phyloP scores from a whole-genome alignment of 1,140 invertebrate species.

The Drosophila malerkotliana region DNA sequence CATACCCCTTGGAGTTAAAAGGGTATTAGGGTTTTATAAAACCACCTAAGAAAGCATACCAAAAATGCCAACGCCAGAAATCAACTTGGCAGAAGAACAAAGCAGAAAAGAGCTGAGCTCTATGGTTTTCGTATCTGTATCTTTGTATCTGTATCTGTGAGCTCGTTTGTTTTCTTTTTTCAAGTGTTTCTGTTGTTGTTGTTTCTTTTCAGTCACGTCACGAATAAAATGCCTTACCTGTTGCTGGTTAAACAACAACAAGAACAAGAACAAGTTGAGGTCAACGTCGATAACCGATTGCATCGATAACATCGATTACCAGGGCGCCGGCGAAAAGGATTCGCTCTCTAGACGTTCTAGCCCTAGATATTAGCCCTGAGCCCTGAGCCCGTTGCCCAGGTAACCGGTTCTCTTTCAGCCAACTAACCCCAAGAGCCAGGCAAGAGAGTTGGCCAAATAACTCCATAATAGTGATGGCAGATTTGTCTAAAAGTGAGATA shows the following conservation, averaged over 20 bases:
- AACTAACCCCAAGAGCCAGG: conserved; percentile 19
- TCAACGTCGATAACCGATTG: conserved; percentile 25
- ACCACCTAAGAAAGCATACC: conserved; percentile 45
- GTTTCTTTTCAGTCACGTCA: conserved; percentile 8
- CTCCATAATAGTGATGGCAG: conserved; percentile 11
- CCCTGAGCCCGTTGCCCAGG: conserved; percentile 23
- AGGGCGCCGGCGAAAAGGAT: conserved; percentile 32
- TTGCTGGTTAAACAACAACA: conserved; percentile 32
- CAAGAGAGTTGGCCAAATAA: background rate
- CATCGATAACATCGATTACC: conserved; percentile 18
- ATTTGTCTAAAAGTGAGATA: background rate
- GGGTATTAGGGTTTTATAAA: conserved; percentile 5
- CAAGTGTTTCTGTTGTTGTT: background rate
- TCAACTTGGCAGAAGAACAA: conserved; percentile 31
- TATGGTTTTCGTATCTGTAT: conserved; percentile 15
- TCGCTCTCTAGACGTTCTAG: conserved; percentile 6
- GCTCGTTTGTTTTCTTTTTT: conserved; percentile 19
- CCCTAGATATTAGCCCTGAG: conserved; percentile 31
- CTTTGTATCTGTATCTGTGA: conserved; percentile 24
- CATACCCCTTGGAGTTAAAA: background rate
- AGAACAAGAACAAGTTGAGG: conserved; percentile 25
- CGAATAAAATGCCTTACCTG: conserved; percentile 38
- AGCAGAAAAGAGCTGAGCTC: conserved; percentile 34
- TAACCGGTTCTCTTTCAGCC: conserved; percentile 25
- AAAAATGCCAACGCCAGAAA: conserved; percentile 40